Conservation (phyloP, 2,888 invertebrate species). For the Nephrotoma appendiculata region DNA sequence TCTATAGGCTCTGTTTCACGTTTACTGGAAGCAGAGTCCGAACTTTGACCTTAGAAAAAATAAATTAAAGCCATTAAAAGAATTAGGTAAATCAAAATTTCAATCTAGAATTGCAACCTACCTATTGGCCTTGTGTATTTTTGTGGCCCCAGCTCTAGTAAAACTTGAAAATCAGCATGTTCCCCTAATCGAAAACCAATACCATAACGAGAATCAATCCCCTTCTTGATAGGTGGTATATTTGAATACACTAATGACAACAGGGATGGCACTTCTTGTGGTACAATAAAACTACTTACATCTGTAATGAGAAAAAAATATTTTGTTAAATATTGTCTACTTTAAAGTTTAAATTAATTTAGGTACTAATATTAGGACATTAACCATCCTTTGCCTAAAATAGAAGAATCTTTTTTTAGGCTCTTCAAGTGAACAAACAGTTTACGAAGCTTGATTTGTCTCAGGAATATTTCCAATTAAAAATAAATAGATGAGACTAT, state of each 20-base stretch:
- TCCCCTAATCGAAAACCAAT: constrained; percentile 68
- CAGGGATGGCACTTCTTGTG: constrained; percentile 65
- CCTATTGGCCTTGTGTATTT: constrained; percentile 55
- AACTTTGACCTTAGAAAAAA: constrained; percentile 3
- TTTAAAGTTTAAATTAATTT: too few relatives aligned
- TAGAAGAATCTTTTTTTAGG: too few relatives aligned
- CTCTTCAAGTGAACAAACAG: too few relatives aligned
- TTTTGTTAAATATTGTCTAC: too few relatives aligned
- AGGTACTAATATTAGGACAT: too few relatives aligned
- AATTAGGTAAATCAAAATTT: background rate
- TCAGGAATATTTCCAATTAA: too few relatives aligned
- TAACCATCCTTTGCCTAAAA: too few relatives aligned
- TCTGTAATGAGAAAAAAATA: constrained; percentile 24
- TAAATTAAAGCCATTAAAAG: background rate
- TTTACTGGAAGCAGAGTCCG: constrained; percentile 24
- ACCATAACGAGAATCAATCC: constrained; percentile 65
- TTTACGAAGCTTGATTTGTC: too few relatives aligned
- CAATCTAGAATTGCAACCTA: constrained; percentile 9
- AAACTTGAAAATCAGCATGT: constrained; percentile 66
- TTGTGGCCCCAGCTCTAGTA: constrained; percentile 66
- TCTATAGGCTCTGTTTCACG: constrained; percentile 24
- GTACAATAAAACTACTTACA: constrained; percentile 48
- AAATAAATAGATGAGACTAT: too few relatives aligned
- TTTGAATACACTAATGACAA: constrained; percentile 69
- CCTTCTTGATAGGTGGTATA: constrained; percentile 74